A percentile compares a stretch with the other conserved stretches of the same genome.
These are phyloP conservation scores for Hippocampus barbouri DNA, from an alignment of 2,113 vertebrate species.

Conservation along the genomic window DNA sequence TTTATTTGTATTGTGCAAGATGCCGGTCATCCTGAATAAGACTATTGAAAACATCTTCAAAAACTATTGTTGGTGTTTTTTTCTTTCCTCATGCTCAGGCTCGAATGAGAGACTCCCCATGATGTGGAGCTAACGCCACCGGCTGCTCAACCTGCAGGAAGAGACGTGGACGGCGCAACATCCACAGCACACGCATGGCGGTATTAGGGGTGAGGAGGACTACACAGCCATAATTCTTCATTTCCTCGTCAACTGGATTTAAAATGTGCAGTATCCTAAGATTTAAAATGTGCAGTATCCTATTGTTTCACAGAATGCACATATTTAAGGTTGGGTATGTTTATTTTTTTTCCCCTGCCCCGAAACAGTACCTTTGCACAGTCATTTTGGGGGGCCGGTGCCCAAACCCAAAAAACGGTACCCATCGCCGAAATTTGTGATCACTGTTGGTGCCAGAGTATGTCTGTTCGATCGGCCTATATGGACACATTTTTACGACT, in stretches of 20 bases:
- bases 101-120: slow-evolving; percentile 62
- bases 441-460: no score
- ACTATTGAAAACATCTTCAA: neutral
- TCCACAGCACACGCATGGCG: slow-evolving; percentile 70
- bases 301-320: neutral
- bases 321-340: no score
- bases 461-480: no score
- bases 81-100: slow-evolving; percentile 27
- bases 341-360: no score
- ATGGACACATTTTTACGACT: no score
- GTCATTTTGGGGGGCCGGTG: no score
- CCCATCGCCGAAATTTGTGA: no score
- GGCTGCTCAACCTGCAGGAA: slow-evolving; percentile 54
- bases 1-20: neutral
- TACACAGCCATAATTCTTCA: neutral
- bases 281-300: neutral
- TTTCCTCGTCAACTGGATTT: neutral
- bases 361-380: no score
- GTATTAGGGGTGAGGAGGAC: slow-evolving; percentile 68
- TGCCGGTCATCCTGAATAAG: neutral
- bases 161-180: slow-evolving; percentile 61
- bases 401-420: no score
- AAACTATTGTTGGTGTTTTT: neutral
- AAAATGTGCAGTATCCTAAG: neutral
- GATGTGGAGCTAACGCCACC: slow-evolving; percentile 68